Base-by-base conservation (phyloP, 2,113 vertebrate genomes). In the Pholis gunnellus region DNA sequence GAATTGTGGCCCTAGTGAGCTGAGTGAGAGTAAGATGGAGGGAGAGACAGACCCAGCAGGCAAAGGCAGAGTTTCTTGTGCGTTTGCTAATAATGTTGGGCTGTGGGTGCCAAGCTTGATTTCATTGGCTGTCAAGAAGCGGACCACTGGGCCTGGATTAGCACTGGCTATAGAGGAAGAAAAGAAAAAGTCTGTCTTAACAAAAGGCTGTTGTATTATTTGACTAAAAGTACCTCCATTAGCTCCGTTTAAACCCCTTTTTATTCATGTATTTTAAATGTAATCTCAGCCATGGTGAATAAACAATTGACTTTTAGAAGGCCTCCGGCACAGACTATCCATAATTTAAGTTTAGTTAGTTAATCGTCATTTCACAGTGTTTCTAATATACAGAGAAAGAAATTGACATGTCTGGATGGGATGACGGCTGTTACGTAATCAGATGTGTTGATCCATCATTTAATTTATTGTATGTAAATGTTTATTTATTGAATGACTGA, bases 61-160 rank as follows among this genome's bases (percentile, higher is more conserved):
- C 77, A 76, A 59, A 78, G 72, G 64, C 67, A 67, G 66, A 77
- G 63, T 81, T 85, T 88, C 88, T 85, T 84, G 85, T 90, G 87
- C 84, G 90, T 88, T 90, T 87, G 70, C 90, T 92, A 91, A 90
- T 93, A 90, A 94, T 92, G 92, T 87, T 80, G 48, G 75, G 79
- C 70, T 78, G 82, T 78, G 86, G 84, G 90, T 94, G 94, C 82
- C 93, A 93, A 88, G 79, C 82, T 89, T 80, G 79, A 95, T 94
- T 92, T 89, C 79, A 90, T 71, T 91, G 92, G 86, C 88, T 93
- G 92, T 93, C 92, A 89, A 15, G 72, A 72, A 44, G 80, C 88
- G 77, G 76, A 76, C 71, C 82, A 86, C 76, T 80, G 69, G 87
- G 73, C 64, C 69, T 48, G 87, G 90, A 90, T 92, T 77, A 89